Percentiles rank a stretch among this genome's conserved stretches.
These are phyloP conservation scores for Porphyrio hochstetteri DNA, from an alignment of 2,113 vertebrate genomes.

Conservation along the genomic window DNA sequence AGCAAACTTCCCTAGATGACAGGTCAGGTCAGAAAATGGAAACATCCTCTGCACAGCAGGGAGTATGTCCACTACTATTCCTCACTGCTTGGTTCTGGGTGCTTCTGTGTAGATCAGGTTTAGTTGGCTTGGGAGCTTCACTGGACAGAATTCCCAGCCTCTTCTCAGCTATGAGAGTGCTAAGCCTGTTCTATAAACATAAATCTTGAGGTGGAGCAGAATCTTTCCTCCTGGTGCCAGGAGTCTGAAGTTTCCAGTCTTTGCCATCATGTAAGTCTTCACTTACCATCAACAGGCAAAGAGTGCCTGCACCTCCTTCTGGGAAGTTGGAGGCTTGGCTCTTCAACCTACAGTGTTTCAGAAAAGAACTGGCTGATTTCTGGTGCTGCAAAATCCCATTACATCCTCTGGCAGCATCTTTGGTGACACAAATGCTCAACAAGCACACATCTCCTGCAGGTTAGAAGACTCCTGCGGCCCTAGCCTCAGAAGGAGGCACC, in stretches of 20 bases:
- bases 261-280: neutral
- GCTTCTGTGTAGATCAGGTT: neutral
- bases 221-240: too few relatives aligned
- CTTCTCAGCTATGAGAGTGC: neutral
- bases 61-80: neutral
- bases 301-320: neutral
- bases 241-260: neutral
- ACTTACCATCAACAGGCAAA: neutral
- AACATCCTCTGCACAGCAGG: neutral
- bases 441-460: neutral
- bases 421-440: neutral
- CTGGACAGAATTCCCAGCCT: neutral
- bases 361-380: neutral
- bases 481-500: neutral
- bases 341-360: neutral
- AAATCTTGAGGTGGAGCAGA: neutral
- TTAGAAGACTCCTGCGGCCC: neutral
- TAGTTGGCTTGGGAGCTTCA: neutral
- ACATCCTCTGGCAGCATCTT: neutral
- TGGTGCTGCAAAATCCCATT: neutral
- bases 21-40: neutral
- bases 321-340: neutral
- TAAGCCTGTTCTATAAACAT: neutral
- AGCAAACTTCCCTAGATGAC: neutral
- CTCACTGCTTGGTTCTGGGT: neutral